A percentile compares a stretch with the other conserved stretches of the same genome.
Evolutionary conservation across 1,140 invertebrate genomes (phyloP).

Genomic region (Solen grandis): DNA sequence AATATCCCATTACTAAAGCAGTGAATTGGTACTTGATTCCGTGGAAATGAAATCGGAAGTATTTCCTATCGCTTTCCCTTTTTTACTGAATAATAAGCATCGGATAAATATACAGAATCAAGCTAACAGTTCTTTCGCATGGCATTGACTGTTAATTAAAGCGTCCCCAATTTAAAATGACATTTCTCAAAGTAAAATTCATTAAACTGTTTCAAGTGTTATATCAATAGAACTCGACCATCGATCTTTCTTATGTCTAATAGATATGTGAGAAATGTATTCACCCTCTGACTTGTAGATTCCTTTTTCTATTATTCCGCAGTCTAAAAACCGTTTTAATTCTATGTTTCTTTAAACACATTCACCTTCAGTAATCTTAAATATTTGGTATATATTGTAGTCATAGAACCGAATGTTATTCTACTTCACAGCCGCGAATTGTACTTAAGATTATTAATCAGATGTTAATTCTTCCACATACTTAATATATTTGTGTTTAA

Average conservation of each 20-base stretch:
- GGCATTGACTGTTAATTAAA: constrained; percentile 29
- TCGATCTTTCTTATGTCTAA: constrained; percentile 51
- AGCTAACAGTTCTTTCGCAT: constrained; percentile 50
- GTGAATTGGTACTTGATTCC: too few relatives aligned
- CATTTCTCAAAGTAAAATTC: constrained; percentile 15
- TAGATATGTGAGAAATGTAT: constrained; percentile 56
- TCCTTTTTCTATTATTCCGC: constrained; percentile 27
- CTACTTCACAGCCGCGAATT: constrained; percentile 30
- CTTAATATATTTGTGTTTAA: constrained; percentile 6
- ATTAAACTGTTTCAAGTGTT: constrained; percentile 57
- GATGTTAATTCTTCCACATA: constrained; percentile 30
- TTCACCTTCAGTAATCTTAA: constrained; percentile 9
- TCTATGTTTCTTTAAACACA: background rate
- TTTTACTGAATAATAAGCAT: too few relatives aligned
- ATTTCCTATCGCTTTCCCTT: constrained; percentile 25
- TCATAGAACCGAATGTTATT: background rate
- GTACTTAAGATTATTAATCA: constrained; percentile 37
- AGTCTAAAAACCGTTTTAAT: too few relatives aligned
- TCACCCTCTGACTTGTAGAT: background rate
- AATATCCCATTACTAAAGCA: too few relatives aligned
- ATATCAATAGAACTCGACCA: constrained; percentile 45
- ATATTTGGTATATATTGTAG: background rate
- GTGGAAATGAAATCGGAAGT: constrained; percentile 37
- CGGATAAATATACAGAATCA: constrained; percentile 54
- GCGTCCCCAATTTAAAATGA: constrained; percentile 60